Conservation (phyloP, 2,797 vertebrate genomes). For the Meda fulgida region DNA sequence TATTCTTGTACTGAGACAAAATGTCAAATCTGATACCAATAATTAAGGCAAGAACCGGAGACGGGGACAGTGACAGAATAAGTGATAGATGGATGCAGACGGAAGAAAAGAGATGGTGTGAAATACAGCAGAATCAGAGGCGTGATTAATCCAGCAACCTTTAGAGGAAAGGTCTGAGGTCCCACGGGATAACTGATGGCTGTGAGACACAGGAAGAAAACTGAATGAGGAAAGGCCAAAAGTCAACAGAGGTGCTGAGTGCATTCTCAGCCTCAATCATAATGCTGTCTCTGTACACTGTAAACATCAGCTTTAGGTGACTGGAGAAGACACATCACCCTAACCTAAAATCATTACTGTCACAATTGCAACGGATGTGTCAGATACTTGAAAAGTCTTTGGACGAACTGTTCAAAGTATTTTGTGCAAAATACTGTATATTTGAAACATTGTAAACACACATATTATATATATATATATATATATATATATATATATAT, state of each 20-base stretch:
- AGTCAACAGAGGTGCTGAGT: conserved; percentile 61
- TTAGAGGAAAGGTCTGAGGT: conserved; percentile 78
- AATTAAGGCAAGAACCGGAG: conserved; percentile 28
- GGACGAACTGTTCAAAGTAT: neutral
- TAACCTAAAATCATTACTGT: conserved; percentile 5
- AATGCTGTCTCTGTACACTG: conserved; percentile 21
- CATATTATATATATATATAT: too few relatives aligned
- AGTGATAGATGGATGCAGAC: conserved; percentile 47
- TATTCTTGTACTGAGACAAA: conserved; percentile 28
- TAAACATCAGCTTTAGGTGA: conserved; percentile 28
- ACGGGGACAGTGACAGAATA: neutral
- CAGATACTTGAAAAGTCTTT: neutral
- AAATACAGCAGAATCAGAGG: conserved; percentile 67
- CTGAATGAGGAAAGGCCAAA: conserved; percentile 67
- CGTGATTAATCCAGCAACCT: conserved; percentile 80
- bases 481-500: too few relatives aligned
- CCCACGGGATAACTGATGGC: conserved; percentile 71
- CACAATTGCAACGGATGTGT: neutral
- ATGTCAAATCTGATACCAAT: conserved; percentile 45
- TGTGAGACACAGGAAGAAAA: conserved; percentile 66
- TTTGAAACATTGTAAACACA: neutral
- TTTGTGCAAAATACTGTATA: neutral
- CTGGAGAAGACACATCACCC: neutral
- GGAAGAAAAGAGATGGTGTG: neutral
- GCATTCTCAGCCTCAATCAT: conserved; percentile 30